Base-by-base conservation (phyloP, 2,888 invertebrate genomes). In the Glomeris marginata region DNA sequence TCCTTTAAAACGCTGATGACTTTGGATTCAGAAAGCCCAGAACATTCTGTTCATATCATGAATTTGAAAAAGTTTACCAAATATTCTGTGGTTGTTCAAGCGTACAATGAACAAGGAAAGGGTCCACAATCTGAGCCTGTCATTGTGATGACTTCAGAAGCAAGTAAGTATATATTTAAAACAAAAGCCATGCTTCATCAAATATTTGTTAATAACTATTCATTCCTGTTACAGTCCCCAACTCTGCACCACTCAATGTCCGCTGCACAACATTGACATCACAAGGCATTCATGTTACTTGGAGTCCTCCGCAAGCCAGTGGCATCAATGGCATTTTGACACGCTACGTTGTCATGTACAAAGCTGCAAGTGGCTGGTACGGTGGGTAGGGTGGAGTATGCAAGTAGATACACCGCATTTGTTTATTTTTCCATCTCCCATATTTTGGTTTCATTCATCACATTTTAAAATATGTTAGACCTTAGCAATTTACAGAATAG, bases 251-350 rank as follows among this genome's bases (percentile, higher is more conserved):
- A 16, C 42, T 40, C 20, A 90, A 88, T 61, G 86, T 91, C 0
- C 80, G 83, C 48, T 92, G 92, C 70, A 88, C 88, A 2, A 87
- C 92, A 0, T 74, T 92, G 38, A 91, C 91, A 8, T 91, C 94
- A 3, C 88, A 91, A 68, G 90, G 90, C 2, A 88, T 95, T 61
- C 77, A 90, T 52, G 88, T 94, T 2, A 84, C 86, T 20, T 95
- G 94, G 94, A 82, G 86, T 0, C 88, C 91, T 0, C 94, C 92
- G 1, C 87, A 92, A 38, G 74, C 90, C 1, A 82, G 82, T 54
- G 81, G 90, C 36, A 88, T 92, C 41, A 91, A 94, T 65, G 94
- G 94, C 56, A 82, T 92, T 38, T 88, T 94, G 62, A 90, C 91
- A 66, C 91, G 92, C 13, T 95, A 94, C 72, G 91, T 92, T 69